Percentiles rank a stretch among this genome's conserved stretches.
Evolutionary conservation across 2,888 invertebrate genomes (phyloP).

Genomic region (Metellina segmentata): DNA sequence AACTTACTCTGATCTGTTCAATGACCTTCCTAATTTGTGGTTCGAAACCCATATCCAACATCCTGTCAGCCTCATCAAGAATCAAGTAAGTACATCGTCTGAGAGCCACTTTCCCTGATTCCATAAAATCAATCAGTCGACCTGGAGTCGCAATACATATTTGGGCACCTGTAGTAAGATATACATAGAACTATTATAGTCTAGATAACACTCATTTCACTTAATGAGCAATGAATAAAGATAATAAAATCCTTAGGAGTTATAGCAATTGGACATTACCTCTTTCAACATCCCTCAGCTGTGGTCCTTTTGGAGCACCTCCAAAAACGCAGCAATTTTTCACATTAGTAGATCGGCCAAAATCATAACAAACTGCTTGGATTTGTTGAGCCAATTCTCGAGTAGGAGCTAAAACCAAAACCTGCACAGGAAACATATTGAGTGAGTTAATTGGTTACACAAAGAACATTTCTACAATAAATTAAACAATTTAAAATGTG

Average conservation of each 20-base stretch:
- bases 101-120: conserved; percentile 91
- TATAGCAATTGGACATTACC: conserved; percentile 26
- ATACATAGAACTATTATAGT: not conserved
- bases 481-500: not conserved
- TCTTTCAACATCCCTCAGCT: conserved; percentile 86
- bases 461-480: not conserved
- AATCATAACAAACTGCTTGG: conserved; percentile 90
- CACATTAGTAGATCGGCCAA: conserved; percentile 87
- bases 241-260: too few relatives aligned
- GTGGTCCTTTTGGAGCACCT: conserved; percentile 93
- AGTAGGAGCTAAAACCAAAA: conserved; percentile 92
- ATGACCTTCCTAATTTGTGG: conserved; percentile 97
- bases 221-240: too few relatives aligned
- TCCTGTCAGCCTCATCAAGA: conserved; percentile 96
- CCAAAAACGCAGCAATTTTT: conserved; percentile 98
- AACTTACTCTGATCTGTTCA: conserved; percentile 89
- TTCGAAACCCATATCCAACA: conserved; percentile 99
- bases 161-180: conserved; percentile 86
- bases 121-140: conserved; percentile 94
- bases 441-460: not conserved
- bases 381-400: conserved; percentile 94
- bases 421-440: conserved; percentile 19
- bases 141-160: conserved; percentile 98
- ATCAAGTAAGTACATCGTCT: conserved; percentile 95
- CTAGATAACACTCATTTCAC: not conserved